Conservation (phyloP, 2,113 vertebrate genomes). For the Columbina picui region DNA sequence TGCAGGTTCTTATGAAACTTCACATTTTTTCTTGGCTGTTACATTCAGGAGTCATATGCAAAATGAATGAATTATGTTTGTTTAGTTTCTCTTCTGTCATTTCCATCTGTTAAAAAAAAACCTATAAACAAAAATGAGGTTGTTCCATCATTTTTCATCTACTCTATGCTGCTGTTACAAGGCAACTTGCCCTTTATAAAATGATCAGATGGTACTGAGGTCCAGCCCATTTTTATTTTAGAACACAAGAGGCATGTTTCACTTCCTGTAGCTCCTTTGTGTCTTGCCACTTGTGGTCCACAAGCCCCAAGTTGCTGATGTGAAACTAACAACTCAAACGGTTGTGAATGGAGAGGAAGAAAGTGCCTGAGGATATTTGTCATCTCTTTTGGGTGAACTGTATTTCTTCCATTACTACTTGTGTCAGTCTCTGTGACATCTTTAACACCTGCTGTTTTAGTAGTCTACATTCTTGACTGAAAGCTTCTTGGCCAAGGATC, state of each 20-base stretch:
- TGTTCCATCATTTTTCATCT: neutral
- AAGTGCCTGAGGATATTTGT: neutral
- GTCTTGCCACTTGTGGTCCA: neutral
- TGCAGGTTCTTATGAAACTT: neutral
- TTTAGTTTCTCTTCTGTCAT: neutral
- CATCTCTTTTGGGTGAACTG: neutral
- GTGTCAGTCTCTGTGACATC: neutral
- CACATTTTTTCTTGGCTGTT: neutral
- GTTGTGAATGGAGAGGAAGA: conserved; percentile 11
- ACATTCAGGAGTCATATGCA: neutral
- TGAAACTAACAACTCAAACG: conserved; percentile 1
- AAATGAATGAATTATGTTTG: neutral
- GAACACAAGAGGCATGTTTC: neutral
- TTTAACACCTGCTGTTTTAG: neutral
- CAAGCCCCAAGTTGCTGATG: neutral
- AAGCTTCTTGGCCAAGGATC: neutral
- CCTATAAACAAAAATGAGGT: neutral
- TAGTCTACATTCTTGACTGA: neutral
- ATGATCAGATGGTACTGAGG: neutral
- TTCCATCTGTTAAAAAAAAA: conserved; percentile 27
- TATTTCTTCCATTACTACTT: neutral
- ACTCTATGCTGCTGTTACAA: neutral
- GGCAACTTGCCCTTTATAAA: neutral
- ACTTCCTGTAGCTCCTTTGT: neutral
- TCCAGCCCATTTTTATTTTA: conserved; percentile 12